phyloP scores from a whole-genome alignment of 2,113 vertebrate genomes.

The Gopherus evgoodei region DNA sequence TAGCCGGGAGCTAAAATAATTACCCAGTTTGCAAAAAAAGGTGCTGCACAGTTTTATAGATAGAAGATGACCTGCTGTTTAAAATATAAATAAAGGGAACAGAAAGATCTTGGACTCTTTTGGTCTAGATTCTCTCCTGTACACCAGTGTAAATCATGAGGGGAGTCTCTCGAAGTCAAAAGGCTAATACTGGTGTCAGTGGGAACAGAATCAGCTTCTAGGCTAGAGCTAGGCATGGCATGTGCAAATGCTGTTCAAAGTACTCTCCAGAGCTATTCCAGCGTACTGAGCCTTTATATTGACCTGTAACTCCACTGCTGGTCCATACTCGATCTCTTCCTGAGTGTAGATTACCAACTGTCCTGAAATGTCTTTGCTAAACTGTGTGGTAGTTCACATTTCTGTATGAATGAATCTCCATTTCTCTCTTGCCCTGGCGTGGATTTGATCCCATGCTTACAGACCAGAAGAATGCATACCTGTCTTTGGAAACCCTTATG shows the following conservation, averaged over 20 bases:
- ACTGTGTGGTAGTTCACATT: rapidly evolving
- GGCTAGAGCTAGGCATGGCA: not conserved
- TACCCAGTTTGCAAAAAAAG: not conserved
- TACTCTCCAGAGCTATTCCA: not conserved
- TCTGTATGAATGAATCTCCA: not conserved
- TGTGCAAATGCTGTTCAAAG: not conserved
- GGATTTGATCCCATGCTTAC: not conserved
- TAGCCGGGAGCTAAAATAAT: not conserved
- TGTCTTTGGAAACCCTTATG: not conserved
- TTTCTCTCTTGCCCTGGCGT: not conserved
- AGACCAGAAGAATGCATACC: not conserved
- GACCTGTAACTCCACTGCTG: rapidly evolving
- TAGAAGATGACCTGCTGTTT: not conserved
- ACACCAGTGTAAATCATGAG: not conserved
- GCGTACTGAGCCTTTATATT: not conserved
- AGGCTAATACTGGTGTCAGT: not conserved
- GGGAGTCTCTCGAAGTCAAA: not conserved
- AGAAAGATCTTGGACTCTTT: not conserved
- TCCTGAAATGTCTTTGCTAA: not conserved
- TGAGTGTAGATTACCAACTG: not conserved
- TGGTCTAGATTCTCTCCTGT: not conserved
- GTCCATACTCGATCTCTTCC: not conserved
- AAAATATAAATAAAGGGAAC: not conserved
- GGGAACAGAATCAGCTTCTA: not conserved
- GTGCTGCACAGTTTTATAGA: not conserved